A percentile compares a stretch with the other conserved stretches of the same genome.
Conservation (phyloP, 2,888 invertebrate species). For the Allacma fusca region DNA sequence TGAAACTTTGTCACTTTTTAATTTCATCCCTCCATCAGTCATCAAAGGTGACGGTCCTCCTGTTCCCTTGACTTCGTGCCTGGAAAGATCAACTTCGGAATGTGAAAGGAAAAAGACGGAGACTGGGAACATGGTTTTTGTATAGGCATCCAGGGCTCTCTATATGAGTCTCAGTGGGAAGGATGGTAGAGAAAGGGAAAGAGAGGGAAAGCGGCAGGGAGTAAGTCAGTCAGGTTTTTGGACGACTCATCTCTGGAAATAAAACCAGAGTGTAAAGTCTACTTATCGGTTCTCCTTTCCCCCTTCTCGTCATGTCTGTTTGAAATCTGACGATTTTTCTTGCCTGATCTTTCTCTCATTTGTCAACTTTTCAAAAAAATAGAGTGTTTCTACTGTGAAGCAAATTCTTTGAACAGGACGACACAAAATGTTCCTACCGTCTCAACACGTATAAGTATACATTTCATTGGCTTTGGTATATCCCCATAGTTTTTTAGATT, state of each 20-base stretch:
- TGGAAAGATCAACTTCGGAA: neutral
- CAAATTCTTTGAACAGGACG: neutral
- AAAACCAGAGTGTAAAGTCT: neutral
- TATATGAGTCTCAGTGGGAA: too few species aligned
- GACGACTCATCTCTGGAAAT: neutral
- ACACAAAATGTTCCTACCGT: too few species aligned
- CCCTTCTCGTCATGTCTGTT: neutral
- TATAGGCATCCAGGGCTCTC: too few species aligned
- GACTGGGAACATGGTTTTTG: too few species aligned
- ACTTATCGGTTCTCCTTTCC: neutral
- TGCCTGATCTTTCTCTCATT: slow-evolving; percentile 27
- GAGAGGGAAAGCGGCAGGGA: too few species aligned
- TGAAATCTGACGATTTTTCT: slow-evolving; percentile 23
- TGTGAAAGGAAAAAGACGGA: neutral
- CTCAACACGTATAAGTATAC: too few species aligned
- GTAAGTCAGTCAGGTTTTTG: too few species aligned
- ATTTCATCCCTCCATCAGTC: slow-evolving; percentile 53
- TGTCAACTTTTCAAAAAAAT: slow-evolving; percentile 5
- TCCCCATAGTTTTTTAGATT: too few species aligned
- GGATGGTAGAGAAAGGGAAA: too few species aligned
- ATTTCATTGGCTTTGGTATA: too few species aligned
- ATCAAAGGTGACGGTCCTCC: slow-evolving; percentile 27
- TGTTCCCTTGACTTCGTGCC: neutral
- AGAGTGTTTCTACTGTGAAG: neutral
- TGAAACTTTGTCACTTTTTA: slow-evolving; percentile 50